phyloP scores from a whole-genome alignment of 2,797 vertebrate genomes.

The Decapterus maruadsi region DNA sequence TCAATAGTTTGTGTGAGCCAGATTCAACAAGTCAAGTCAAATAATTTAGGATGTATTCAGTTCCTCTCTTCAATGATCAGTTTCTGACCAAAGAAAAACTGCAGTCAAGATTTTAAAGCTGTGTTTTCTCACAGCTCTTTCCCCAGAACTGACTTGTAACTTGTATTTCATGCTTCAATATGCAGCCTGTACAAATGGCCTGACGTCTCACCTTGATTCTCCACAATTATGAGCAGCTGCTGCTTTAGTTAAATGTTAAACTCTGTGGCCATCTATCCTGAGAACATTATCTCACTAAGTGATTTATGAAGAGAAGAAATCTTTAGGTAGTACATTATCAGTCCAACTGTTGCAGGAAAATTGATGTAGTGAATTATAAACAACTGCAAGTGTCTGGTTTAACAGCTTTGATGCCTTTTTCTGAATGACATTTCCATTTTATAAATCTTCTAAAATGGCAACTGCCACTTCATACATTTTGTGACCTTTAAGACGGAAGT shows the following conservation, averaged over 20 bases:
- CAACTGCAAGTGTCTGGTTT: constrained; percentile 3
- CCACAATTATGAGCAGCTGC: background rate
- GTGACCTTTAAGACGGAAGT: constrained; percentile 27
- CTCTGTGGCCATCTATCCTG: background rate
- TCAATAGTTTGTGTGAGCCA: constrained; percentile 33
- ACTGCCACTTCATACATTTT: background rate
- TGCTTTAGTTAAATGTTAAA: background rate
- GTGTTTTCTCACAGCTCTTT: constrained; percentile 10
- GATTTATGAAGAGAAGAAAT: background rate
- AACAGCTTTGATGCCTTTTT: constrained; percentile 6
- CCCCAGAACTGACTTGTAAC: constrained; percentile 3
- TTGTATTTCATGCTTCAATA: too few species aligned
- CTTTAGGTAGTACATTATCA: background rate
- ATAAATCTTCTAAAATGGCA: constrained; percentile 8
- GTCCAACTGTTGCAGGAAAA: background rate
- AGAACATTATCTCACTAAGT: constrained; percentile 1
- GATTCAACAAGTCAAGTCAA: constrained; percentile 45
- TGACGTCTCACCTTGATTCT: background rate
- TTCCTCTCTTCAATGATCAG: constrained; percentile 10
- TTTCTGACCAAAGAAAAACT: constrained; percentile 25
- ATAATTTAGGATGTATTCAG: constrained; percentile 38
- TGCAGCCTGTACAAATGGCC: too few species aligned
- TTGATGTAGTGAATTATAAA: background rate
- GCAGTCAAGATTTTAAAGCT: background rate
- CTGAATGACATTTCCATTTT: constrained; percentile 16